Evolutionary conservation across 2,888 invertebrate species (phyloP), one percentile per base, ranked within the genome.

Genomic region (Protula sp.): DNA sequence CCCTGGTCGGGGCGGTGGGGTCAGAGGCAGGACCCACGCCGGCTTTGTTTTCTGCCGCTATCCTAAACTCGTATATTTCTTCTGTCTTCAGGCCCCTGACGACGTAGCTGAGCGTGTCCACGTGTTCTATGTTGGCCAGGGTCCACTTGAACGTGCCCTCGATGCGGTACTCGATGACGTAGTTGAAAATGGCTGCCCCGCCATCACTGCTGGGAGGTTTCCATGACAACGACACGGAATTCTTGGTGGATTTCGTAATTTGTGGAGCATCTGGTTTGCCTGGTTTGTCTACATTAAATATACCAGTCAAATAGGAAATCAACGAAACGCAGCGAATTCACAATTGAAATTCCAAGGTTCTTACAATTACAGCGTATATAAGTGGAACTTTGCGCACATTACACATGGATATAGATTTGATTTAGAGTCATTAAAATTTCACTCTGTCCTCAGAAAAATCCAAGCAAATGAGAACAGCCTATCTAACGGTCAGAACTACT

Each of bases 181-280:
- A 79, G 66, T 74, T 78, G 63, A 67, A 70, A 55, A 81, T 72
- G 3, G 77, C 72, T 53, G 69, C 72, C 14, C 80, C 80, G 3
- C 80, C 80, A 67, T 80, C 77, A 56, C 70, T 74, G 30, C 67
- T 70, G 3, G 80, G 79, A 54, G 77, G 70, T 1, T 69, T 64
- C 80, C 80, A 80, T 54, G 69, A 71, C n/a, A 95, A 83, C 4
- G 91, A 92, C 0, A 91, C 91, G 66, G 91, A 91, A 4, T 91
- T 92, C 0, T 91, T 91, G 66, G 91, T 91, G 75, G 89, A 87
- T 70, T 91, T 90, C 55, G 47, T 61, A 31, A 65, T 60, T 26
- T 63, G 65, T 1, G 64, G 65, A 22, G 57, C 56, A 29, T 63
- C 61, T 19, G 69, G 69, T 51, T 64, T 60, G 51, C 69, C 66